Evolutionary conservation across 2,888 invertebrate species (phyloP).

Genomic region (Sepiola atlantica): DNA sequence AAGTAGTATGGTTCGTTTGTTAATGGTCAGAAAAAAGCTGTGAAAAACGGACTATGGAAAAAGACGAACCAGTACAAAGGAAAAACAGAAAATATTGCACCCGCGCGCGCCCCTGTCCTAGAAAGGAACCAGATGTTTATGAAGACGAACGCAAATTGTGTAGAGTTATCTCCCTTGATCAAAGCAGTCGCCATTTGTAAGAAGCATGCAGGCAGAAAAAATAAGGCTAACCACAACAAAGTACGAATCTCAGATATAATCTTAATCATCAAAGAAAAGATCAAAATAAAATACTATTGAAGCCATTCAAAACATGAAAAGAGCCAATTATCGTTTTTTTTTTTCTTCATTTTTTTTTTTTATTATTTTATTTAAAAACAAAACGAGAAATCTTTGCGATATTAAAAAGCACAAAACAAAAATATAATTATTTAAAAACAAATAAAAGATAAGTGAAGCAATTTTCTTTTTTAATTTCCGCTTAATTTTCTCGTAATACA

Average conservation of each 20-base stretch:
- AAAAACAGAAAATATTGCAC: too few relatives aligned
- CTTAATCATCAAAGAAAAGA: background rate
- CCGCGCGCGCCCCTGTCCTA: too few relatives aligned
- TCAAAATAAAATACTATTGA: background rate
- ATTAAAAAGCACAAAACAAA: background rate
- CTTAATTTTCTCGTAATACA: background rate
- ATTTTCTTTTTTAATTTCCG: background rate
- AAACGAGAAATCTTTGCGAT: background rate
- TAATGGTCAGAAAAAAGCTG: too few relatives aligned
- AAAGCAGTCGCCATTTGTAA: conserved; percentile 45
- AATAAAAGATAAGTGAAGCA: background rate
- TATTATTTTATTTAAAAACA: background rate
- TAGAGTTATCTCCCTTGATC: conserved; percentile 41
- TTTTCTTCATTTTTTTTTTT: too few relatives aligned
- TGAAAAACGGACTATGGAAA: too few relatives aligned
- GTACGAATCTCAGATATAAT: background rate
- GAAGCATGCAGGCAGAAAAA: background rate
- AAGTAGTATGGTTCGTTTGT: too few relatives aligned
- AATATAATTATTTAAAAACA: background rate
- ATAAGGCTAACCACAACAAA: background rate
- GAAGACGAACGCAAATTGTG: background rate
- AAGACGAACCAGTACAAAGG: too few relatives aligned
- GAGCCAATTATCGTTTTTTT: too few relatives aligned
- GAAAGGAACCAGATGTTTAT: background rate
- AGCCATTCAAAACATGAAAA: background rate